Conservation (phyloP, 2,888 invertebrate genomes). For the Caenorhabditis panamensis region DNA sequence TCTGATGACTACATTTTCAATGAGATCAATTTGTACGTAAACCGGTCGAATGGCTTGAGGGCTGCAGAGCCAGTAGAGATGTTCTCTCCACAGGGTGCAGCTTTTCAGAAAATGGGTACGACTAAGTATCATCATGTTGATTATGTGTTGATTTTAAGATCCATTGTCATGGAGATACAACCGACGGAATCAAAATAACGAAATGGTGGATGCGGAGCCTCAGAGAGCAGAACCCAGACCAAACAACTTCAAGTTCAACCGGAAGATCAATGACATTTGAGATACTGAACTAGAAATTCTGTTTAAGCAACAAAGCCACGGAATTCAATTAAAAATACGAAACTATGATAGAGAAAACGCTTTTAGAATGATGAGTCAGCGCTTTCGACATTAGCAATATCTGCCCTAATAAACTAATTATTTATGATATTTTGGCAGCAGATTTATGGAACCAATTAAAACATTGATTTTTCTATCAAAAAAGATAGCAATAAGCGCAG, state of each 20-base stretch:
- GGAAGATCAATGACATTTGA: constrained; percentile 37
- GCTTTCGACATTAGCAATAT: no score
- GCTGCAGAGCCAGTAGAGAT: constrained; percentile 30
- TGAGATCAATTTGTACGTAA: constrained; percentile 66
- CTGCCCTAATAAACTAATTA: no score
- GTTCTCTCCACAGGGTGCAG: neutral
- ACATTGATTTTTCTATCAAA: no score
- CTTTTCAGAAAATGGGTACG: constrained; percentile 26
- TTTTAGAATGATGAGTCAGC: no score
- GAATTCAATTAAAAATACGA: neutral
- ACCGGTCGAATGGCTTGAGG: constrained; percentile 24
- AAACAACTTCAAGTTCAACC: constrained; percentile 62
- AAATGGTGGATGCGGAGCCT: constrained; percentile 8
- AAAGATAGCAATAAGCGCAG: constrained; percentile 1
- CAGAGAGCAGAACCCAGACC: neutral
- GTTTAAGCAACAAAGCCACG: constrained; percentile 24
- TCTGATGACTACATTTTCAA: constrained; percentile 69
- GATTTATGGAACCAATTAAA: no score
- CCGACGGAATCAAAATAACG: constrained; percentile 51
- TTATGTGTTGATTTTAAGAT: constrained; percentile 32
- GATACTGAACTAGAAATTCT: constrained; percentile 27
- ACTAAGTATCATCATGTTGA: neutral
- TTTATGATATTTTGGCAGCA: no score
- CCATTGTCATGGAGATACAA: constrained; percentile 60
- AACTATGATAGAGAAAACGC: no score